Percentiles rank a stretch among this genome's conserved stretches.
These are phyloP conservation scores for Micoletzkya japonica DNA, from an alignment of 2,888 invertebrate species.

Conservation along the genomic window DNA sequence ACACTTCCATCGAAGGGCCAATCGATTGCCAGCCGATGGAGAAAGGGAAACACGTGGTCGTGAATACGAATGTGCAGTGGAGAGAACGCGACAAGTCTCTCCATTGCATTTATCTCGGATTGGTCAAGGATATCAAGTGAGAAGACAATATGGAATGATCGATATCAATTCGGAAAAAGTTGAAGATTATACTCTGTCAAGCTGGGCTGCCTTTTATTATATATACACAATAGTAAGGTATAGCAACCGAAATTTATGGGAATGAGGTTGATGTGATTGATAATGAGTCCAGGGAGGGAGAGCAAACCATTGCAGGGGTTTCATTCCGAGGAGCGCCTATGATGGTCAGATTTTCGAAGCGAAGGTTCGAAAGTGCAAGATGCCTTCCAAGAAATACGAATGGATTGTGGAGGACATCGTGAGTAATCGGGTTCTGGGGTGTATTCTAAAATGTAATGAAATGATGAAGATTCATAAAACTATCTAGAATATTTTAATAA, in stretches of 20 bases:
- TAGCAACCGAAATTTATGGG: no score
- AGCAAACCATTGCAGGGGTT: no score
- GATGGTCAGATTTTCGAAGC: conserved; percentile 6
- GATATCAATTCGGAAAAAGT: background rate
- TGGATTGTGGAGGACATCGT: conserved; percentile 8
- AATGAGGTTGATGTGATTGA: no score
- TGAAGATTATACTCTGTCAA: no score
- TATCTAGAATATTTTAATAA: no score
- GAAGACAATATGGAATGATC: background rate
- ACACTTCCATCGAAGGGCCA: no score
- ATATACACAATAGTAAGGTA: no score
- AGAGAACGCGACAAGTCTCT: background rate
- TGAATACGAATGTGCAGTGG: background rate
- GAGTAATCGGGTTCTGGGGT: no score
- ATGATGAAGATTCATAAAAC: no score
- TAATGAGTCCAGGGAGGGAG: no score
- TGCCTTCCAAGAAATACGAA: conserved; percentile 1
- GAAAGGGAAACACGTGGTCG: background rate
- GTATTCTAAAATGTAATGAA: no score
- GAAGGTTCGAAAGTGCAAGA: conserved; percentile 13
- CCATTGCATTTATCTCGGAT: conserved; percentile 9
- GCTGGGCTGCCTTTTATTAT: no score
- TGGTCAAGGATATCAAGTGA: conserved; percentile 10
- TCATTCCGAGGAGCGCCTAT: conserved; percentile 2
- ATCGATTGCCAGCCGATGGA: conserved; percentile 5